Conservation (phyloP, 2,797 vertebrate genomes). For the Gallinago solitaria region DNA sequence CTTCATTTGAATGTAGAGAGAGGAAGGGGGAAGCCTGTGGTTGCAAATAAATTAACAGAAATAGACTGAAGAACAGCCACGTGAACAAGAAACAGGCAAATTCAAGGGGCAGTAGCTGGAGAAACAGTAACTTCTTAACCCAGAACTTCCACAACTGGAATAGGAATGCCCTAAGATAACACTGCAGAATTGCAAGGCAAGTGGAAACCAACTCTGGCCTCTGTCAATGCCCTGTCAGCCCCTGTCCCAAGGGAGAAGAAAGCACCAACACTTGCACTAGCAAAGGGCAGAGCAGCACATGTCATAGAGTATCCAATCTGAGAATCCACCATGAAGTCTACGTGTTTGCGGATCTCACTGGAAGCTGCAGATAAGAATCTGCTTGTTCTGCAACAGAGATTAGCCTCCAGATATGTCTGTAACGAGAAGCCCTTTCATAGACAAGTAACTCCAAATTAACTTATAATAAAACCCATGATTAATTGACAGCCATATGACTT, state of each 20-base stretch:
- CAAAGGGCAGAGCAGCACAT: neutral
- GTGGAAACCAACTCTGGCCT: neutral
- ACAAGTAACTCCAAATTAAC: neutral
- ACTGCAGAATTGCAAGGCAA: neutral
- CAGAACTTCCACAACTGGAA: neutral
- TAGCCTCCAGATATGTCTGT: slow-evolving; percentile 16
- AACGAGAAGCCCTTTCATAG: neutral
- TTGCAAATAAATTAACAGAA: neutral
- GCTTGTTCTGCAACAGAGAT: neutral
- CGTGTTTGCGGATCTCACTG: neutral
- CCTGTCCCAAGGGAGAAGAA: neutral
- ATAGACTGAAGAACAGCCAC: neutral
- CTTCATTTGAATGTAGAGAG: neutral
- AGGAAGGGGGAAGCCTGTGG: neutral
- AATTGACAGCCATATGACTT: slow-evolving; percentile 19
- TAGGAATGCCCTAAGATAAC: neutral
- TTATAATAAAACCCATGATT: neutral
- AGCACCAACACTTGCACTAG: neutral
- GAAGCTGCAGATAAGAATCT: slow-evolving; percentile 40
- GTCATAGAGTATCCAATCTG: neutral
- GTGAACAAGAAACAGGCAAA: neutral
- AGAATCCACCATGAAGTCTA: neutral
- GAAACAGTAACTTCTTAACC: neutral
- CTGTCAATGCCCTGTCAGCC: neutral
- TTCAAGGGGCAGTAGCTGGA: neutral